These are phyloP conservation scores for Bergia sp. DNA, from an alignment of 92 coral and sea anemone species.

Conservation along the genomic window DNA sequence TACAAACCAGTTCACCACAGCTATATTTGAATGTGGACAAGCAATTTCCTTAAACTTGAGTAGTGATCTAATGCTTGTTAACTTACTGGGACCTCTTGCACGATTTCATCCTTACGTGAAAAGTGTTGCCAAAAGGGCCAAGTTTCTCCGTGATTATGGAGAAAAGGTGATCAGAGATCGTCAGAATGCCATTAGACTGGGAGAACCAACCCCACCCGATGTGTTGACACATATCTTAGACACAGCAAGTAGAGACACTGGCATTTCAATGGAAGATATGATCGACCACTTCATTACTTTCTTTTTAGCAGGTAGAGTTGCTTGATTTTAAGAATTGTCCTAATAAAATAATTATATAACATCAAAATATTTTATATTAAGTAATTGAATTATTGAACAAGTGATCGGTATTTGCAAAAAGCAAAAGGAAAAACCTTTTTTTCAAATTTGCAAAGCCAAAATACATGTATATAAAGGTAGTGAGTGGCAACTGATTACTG, in stretches of 20 bases:
- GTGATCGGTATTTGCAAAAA: no score
- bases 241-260: conserved; percentile 53
- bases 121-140: conserved; percentile 49
- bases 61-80: conserved; percentile 62
- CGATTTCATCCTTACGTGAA: conserved; percentile 55
- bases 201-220: conserved; percentile 53
- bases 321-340: no score
- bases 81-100: conserved; percentile 40
- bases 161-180: conserved; percentile 61
- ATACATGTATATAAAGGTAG: no score
- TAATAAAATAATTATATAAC: no score
- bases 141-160: conserved; percentile 77
- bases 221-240: conserved; percentile 71
- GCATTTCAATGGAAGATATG: conserved; percentile 55
- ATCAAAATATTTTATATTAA: no score
- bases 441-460: no score
- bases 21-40: conserved; percentile 50
- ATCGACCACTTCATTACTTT: conserved; percentile 79
- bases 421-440: no score
- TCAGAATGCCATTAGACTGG: conserved; percentile 44
- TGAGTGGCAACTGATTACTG: no score
- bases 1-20: conserved; percentile 68
- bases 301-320: conserved; percentile 60
- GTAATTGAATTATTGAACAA: no score
- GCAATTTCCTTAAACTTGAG: conserved; percentile 56